Percentiles rank a stretch among this genome's conserved stretches.
Conservation (phyloP, 2,113 vertebrate genomes). For the Sorex araneus region DNA sequence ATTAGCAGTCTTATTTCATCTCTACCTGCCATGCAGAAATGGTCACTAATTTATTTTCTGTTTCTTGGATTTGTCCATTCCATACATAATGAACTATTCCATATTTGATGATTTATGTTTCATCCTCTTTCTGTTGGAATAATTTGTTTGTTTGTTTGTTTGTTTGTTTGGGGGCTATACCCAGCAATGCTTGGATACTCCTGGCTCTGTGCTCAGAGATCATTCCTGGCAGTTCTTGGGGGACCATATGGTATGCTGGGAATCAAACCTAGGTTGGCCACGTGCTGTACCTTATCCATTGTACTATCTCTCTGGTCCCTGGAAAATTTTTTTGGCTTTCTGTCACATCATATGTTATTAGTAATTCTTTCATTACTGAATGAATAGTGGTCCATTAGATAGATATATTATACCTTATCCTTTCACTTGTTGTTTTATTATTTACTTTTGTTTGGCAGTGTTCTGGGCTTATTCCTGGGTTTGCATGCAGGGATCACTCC, state of each 20-base stretch:
- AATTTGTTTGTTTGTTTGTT: too few species aligned
- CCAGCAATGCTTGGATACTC: too few species aligned
- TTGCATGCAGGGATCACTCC: too few species aligned
- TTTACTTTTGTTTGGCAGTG: too few species aligned
- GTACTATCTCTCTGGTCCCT: too few species aligned
- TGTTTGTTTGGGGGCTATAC: too few species aligned
- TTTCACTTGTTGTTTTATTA: background rate
- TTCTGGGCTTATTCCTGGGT: too few species aligned
- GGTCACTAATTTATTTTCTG: background rate
- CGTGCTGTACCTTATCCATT: too few species aligned
- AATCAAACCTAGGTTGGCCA: too few species aligned
- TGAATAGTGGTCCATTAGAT: background rate
- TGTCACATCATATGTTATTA: background rate
- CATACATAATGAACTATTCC: background rate
- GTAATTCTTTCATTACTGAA: background rate
- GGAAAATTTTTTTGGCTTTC: background rate
- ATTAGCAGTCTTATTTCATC: background rate
- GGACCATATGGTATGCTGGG: too few species aligned
- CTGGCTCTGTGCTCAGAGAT: too few species aligned
- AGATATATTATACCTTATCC: background rate
- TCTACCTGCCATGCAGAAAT: background rate
- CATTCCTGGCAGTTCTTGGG: too few species aligned
- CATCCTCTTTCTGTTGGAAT: background rate
- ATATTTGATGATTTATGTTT: background rate
- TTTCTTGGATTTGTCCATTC: background rate